A percentile compares a stretch with the other conserved stretches of the same genome.
These are phyloP conservation scores for Ornithorhynchus anatinus DNA, from an alignment of 2,113 vertebrate genomes.

Conservation along the genomic window DNA sequence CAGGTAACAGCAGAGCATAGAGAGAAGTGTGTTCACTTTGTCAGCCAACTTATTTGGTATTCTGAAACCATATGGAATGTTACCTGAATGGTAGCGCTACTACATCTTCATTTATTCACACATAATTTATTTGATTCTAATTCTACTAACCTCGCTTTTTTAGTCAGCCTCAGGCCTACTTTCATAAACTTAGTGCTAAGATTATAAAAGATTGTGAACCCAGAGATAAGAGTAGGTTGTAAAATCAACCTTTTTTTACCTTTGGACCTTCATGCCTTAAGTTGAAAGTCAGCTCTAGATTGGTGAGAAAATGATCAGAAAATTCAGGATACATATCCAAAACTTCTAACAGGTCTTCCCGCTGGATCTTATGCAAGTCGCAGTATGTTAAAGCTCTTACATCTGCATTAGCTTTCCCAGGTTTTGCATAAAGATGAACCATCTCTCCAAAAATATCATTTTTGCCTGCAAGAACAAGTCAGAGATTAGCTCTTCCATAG, in stretches of 20 bases:
- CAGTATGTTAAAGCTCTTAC: slow-evolving; percentile 97
- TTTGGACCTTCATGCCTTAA: slow-evolving; percentile 89
- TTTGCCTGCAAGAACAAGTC: slow-evolving; percentile 79
- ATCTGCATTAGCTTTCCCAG: slow-evolving; percentile 95
- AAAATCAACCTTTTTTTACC: slow-evolving; percentile 68
- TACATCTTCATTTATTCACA: no score
- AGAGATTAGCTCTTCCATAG: slow-evolving; percentile 14
- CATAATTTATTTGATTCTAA: no score
- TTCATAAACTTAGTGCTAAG: no score
- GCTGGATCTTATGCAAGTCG: slow-evolving; percentile 95
- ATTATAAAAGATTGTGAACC: background rate
- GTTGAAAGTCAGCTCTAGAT: slow-evolving; percentile 96
- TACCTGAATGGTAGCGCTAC: no score
- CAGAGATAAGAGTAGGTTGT: background rate
- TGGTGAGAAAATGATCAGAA: slow-evolving; percentile 93
- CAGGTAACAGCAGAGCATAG: no score
- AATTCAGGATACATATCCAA: slow-evolving; percentile 99
- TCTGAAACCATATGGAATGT: no score
- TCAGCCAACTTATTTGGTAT: no score
- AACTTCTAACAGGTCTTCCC: slow-evolving; percentile 94
- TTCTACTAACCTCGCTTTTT: no score
- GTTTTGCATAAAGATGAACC: slow-evolving; percentile 93
- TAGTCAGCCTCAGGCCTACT: no score
- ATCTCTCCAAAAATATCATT: slow-evolving; percentile 99
- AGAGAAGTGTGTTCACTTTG: no score